Evolutionary conservation across 2,113 vertebrate species (phyloP).

Genomic region (Hydrolagus affinis): DNA sequence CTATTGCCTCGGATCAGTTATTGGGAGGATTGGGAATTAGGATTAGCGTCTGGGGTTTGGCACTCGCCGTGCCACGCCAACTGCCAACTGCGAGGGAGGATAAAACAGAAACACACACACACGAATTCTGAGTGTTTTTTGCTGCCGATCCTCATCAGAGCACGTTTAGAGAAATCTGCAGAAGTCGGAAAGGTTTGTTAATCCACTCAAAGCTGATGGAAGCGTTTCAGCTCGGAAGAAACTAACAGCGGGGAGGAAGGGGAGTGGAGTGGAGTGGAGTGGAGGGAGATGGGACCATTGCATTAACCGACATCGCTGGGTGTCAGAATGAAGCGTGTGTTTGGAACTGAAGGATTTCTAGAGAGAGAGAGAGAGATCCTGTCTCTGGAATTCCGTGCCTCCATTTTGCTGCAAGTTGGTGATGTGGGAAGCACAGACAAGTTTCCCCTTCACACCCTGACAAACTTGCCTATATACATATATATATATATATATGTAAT

Average conservation of each 20-base stretch:
- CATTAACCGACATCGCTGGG: not conserved
- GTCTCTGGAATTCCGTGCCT: too few relatives aligned
- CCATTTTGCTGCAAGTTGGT: too few relatives aligned
- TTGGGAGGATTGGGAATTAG: not conserved
- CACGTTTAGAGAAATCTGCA: not conserved
- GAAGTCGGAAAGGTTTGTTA: not conserved
- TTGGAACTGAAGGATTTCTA: too few relatives aligned
- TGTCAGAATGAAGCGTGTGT: too few relatives aligned
- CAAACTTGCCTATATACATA: too few relatives aligned
- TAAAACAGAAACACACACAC: not conserved
- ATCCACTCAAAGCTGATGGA: constrained; percentile 21
- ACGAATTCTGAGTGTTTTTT: not conserved
- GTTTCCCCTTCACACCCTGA: too few relatives aligned
- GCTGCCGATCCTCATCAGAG: not conserved
- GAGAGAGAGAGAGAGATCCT: too few relatives aligned
- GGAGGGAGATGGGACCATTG: not conserved
- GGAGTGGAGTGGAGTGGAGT: not conserved
- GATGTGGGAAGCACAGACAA: too few relatives aligned
- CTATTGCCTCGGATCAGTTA: too few relatives aligned
- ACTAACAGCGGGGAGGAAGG: not conserved
- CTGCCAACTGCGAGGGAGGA: not conserved
- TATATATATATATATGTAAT: too few relatives aligned
- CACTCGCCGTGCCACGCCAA: too few relatives aligned
- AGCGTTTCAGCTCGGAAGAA: not conserved
- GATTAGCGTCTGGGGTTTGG: not conserved